Evolutionary conservation across 2,113 vertebrate species (phyloP).

Genomic region (Globicephala melas): DNA sequence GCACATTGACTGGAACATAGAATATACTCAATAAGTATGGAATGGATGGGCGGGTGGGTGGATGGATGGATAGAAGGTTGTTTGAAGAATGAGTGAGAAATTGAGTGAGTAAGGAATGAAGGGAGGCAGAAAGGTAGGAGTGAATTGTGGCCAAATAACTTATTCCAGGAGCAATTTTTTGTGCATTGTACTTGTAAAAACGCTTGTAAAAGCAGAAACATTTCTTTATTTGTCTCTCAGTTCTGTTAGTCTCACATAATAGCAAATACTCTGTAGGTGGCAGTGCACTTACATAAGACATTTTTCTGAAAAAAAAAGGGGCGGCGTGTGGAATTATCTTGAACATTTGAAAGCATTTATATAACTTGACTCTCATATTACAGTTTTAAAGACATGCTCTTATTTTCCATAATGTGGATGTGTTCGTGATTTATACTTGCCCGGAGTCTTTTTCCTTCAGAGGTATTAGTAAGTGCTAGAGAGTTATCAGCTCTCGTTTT

Average conservation of each 20-base stretch:
- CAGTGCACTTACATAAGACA: neutral
- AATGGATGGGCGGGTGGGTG: neutral
- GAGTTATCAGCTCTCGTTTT: neutral
- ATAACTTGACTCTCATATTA: constrained; percentile 48
- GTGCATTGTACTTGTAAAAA: neutral
- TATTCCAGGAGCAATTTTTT: neutral
- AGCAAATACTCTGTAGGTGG: constrained; percentile 43
- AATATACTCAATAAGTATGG: neutral
- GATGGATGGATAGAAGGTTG: neutral
- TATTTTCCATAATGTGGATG: neutral
- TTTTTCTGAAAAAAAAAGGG: neutral
- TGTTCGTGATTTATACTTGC: constrained; percentile 34
- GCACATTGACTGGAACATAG: neutral
- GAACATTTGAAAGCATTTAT: constrained; percentile 52
- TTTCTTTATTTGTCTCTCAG: neutral
- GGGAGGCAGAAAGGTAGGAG: neutral
- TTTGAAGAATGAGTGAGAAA: neutral
- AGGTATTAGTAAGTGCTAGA: neutral
- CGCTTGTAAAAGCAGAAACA: neutral
- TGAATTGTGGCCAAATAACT: neutral
- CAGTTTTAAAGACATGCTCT: constrained; percentile 41
- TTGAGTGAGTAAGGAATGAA: neutral
- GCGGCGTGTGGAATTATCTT: neutral
- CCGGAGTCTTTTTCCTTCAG: neutral
- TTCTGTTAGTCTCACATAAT: neutral